Percentiles rank a stretch among this genome's conserved stretches.
phyloP scores from a whole-genome alignment of 2,797 vertebrate genomes.

The Acomys russatus region DNA sequence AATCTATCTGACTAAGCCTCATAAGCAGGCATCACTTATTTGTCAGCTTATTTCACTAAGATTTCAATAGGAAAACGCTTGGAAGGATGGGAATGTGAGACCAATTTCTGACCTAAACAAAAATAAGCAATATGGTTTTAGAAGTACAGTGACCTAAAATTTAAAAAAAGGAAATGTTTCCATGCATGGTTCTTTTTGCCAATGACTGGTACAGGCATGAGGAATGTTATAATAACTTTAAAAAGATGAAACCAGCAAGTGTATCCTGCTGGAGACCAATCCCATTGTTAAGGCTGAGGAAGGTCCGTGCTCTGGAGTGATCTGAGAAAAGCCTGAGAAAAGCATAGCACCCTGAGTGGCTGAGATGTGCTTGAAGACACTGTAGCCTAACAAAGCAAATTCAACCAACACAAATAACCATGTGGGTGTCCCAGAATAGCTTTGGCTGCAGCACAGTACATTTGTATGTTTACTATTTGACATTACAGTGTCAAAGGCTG shows the following conservation, averaged over 20 bases:
- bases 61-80: background rate
- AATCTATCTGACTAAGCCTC: background rate
- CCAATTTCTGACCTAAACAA: background rate
- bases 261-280: background rate
- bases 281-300: background rate
- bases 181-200: background rate
- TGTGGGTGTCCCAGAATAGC: background rate
- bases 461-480: background rate
- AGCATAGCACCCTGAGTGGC: background rate
- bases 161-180: background rate
- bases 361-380: background rate
- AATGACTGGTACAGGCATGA: background rate
- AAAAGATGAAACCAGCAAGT: background rate
- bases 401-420: background rate
- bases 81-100: constrained; percentile 12
- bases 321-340: background rate
- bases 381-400: background rate
- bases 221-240: background rate
- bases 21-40: background rate
- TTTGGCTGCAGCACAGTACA: background rate
- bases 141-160: background rate
- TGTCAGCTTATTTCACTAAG: background rate
- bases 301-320: background rate
- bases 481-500: background rate
- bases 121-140: background rate